A percentile compares a stretch with the other conserved stretches of the same genome.
These are phyloP conservation scores for Harpalus rufipes DNA, from an alignment of 2,888 invertebrate species.

Conservation along the genomic window DNA sequence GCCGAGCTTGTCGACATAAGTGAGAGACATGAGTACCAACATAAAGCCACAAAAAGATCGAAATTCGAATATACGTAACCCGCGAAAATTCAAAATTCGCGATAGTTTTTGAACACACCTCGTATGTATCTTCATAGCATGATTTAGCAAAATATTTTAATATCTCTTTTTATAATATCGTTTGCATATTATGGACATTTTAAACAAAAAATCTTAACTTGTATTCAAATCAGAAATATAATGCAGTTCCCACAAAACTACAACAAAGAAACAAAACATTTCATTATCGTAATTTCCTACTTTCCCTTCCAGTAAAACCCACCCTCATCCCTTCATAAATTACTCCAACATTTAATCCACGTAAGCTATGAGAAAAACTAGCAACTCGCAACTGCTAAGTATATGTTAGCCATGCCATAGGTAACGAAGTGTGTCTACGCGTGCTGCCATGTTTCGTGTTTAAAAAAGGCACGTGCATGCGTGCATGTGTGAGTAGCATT, in stretches of 20 bases:
- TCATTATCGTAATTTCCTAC: slow-evolving; percentile 2
- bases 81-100: too few species aligned
- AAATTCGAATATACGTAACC: too few species aligned
- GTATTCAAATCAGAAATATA: neutral
- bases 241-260: neutral
- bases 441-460: slow-evolving; percentile 14
- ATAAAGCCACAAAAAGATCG: too few species aligned
- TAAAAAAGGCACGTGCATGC: slow-evolving; percentile 56
- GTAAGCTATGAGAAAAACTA: slow-evolving; percentile 7
- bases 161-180: too few species aligned
- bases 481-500: slow-evolving; percentile 34
- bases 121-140: too few species aligned
- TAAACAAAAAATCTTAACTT: neutral
- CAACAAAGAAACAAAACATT: neutral
- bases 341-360: neutral
- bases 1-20: too few species aligned
- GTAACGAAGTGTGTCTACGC: slow-evolving; percentile 19
- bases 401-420: slow-evolving; percentile 25
- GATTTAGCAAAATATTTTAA: too few species aligned
- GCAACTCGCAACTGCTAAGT: slow-evolving; percentile 28
- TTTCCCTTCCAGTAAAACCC: neutral
- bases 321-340: neutral
- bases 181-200: too few species aligned
- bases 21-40: too few species aligned
- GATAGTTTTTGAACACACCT: too few species aligned